Evolutionary conservation across 2,888 invertebrate species (phyloP), one percentile per base, ranked within the genome.

Genomic region (Nebria salina): DNA sequence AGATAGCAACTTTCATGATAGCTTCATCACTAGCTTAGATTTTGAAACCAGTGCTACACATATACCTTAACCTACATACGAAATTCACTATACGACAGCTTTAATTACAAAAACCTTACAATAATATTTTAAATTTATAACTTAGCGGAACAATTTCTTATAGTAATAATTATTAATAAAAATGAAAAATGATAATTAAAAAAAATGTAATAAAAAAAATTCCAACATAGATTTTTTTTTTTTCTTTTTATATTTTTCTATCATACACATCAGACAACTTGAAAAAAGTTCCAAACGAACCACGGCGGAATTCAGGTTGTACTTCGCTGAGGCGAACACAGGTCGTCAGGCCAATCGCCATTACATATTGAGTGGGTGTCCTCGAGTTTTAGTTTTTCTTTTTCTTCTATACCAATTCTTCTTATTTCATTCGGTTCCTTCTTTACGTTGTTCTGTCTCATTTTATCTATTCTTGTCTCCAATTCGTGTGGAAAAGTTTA

Each of bases 331-430:
- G 80, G 20, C 54, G 43, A 68, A 65, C 20, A 20, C 64, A 74
- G 75, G 73, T 74, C 20, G 15, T 66, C 65, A 73, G 78, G 79
- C 79, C 80, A 80, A 75, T 72, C 75, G 80, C 80, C 75, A 80
- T 80, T 80, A 80, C 80, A 80, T 80, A 80, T 80, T 80, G 80
- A 80, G 75, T 75, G 80, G 80, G 80, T 80, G 80, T 80, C 80
- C 64, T 75, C 20, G 25, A 20, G 73, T 80, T 73, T 43, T 41
- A 15, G 72, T 72, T 15, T 43, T 41, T 43, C 75, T 72, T n/a
- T 2, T 26, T 64, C 20, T 75, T 20, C 43, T 25, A 13, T 75
- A 13, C 20, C 15, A 15, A 43, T 75, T 75, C 75, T 80, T 75
- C 70, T 54, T 75, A 68, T 75, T 77, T 75, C 79, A 42, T 11